Evolutionary conservation across 2,797 vertebrate genomes (phyloP), one percentile per base, ranked within the genome.

Genomic region (Acestrorhynchus altus): DNA sequence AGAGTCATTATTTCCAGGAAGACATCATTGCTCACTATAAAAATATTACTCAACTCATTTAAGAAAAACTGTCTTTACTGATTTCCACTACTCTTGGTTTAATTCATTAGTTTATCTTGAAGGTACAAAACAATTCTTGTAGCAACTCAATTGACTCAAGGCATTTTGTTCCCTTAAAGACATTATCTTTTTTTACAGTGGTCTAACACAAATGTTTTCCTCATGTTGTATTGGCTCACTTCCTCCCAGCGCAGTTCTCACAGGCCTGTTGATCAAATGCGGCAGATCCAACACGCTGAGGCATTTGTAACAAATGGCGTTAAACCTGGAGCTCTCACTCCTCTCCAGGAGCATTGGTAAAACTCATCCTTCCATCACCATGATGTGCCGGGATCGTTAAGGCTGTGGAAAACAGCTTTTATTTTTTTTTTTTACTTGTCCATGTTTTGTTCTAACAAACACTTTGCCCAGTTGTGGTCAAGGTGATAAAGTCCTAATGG

Each of bases 251-350:
- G 64, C 46, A 68, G 64, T 70, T 28, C 74, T 77, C 66, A 75
- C 65, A 75, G 65, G 44, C 60, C 77, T 72, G 24, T 70, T 72
- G 77, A 78, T 83, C 76, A 71, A 79, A 79, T 64, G 78, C 72
- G 82, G 78, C 73, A 77, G 61, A 72, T 82, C 76, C 61, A 80
- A 80, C 82, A 82, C 72, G 76, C 69, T 31, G 20, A 15, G 39
- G 54, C 63, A 47, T 80, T 87, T 81, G 85, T 85, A 89, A 85
- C 90, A 94, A 93, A 93, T 92, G 90, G 89, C 78, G 70, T 85
- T 82, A 20, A 61, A 26, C 57, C 42, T 63, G 71, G 26, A 60
- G 49, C 46, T 47, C 72, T 61, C 54, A 31, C 83, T 82, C 77
- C 74, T 77, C 80, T 83, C 83, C 73, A 81, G 83, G 72, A 84